Base-by-base conservation (phyloP, 2,888 invertebrate species). In the Gibbula magus region DNA sequence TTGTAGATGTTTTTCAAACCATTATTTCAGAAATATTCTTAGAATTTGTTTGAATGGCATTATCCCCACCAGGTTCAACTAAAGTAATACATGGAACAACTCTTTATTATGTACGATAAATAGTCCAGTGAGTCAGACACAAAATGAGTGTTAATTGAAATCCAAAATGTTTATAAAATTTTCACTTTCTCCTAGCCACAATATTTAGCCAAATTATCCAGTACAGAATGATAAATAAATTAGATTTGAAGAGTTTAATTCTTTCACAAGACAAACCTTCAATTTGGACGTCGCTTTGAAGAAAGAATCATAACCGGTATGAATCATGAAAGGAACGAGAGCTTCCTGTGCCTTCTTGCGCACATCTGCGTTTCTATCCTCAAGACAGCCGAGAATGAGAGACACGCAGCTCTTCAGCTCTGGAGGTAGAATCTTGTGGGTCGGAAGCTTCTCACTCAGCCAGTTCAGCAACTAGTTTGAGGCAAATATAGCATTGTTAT, bases 341-440 rank as follows among this genome's bases (percentile, higher is more conserved):
- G 97, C 96, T 91, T 98, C 98, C 78, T 96, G 96, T 0, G 98
- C 96, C 89, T 96, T 96, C 91, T 97, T 97, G 16, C 98, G 94
- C 4, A 99, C 98, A 86, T 98, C 98, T 0, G 95, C 96, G 91
- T 96, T 97, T 79, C 99, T 95, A 93, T 99, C 98, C 91, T 98
- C 98, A 81, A 98, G 93, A 89, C 97, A 96, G 53, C 95, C 94
- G 93, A 95, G 97, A 78, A 99, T 93, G 86, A 95, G 94, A 0
- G 96, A 96, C 80, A 98, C 93, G 93, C 97, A 96, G 1, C 95
- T 93, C 0, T 95, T 92, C 0, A 99, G 93, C 93, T 98, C 98
- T 84, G 97, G 96, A 0, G 92, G 90, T 61, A 92, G 86, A 80
- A 88, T 90, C 82, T 92, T 92, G 81, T 88, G 88, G 56, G 86